Evolutionary conservation across 2,113 vertebrate genomes (phyloP).

Genomic region (Heterochromis multidens): DNA sequence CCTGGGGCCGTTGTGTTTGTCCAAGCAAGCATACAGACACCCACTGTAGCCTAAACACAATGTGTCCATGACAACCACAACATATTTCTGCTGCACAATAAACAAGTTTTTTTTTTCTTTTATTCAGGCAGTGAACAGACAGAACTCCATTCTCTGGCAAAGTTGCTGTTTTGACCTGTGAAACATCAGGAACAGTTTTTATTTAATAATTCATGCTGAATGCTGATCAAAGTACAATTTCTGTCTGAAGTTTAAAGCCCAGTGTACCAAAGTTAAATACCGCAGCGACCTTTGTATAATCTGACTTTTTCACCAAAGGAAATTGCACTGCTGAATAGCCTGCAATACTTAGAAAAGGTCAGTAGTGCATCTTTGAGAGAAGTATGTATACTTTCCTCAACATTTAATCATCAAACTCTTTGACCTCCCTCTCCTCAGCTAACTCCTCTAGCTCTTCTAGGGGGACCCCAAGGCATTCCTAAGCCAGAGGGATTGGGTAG

Average conservation of each 20-base stretch:
- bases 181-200: background rate
- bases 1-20: too few species aligned
- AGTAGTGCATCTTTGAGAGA: conserved; percentile 9
- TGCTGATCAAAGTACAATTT: background rate
- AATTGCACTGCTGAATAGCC: background rate
- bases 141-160: background rate
- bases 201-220: background rate
- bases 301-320: background rate
- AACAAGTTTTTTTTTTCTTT: background rate
- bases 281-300: conserved; percentile 25
- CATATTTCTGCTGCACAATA: background rate
- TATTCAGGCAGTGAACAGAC: background rate
- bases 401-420: background rate
- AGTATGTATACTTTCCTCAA: background rate
- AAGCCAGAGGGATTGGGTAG: background rate
- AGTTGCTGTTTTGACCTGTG: background rate
- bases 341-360: conserved; percentile 34
- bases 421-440: background rate
- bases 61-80: conserved; percentile 26
- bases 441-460: too few species aligned
- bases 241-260: background rate
- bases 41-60: conserved; percentile 14
- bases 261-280: conserved; percentile 5
- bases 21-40: background rate
- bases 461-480: too few species aligned